Conservation (phyloP, 2,797 vertebrate species). For the Phataginus tricuspis region DNA sequence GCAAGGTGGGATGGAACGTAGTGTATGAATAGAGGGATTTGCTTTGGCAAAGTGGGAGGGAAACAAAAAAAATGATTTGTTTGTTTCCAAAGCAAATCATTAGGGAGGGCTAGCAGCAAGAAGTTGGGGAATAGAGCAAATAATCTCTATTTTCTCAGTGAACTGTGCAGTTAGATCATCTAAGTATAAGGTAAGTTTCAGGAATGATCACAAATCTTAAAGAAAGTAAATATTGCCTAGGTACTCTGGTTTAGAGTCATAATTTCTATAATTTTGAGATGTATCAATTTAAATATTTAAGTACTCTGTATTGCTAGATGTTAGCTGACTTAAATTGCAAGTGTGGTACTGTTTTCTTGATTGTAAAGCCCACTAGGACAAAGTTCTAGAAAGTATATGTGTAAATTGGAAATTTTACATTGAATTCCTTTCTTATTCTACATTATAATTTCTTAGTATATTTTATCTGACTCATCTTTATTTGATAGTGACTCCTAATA, state of each 20-base stretch:
- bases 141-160: background rate
- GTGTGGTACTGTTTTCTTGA: background rate
- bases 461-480: background rate
- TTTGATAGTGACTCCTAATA: background rate
- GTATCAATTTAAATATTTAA: background rate
- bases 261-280: background rate
- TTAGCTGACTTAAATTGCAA: background rate
- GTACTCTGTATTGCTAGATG: background rate
- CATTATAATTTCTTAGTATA: background rate
- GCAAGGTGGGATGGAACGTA: background rate
- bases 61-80: too few relatives aligned
- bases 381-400: background rate
- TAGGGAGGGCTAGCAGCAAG: background rate
- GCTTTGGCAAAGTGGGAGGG: background rate
- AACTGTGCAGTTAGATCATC: background rate
- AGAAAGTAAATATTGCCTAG: background rate
- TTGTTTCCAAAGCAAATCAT: constrained; percentile 15
- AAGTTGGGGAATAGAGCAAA: background rate
- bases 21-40: background rate
- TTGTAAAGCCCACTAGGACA: background rate
- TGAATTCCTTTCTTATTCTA: background rate
- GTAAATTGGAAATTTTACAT: background rate
- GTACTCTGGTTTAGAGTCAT: background rate
- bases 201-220: background rate
- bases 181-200: background rate